A percentile compares a stretch with the other conserved stretches of the same genome.
phyloP scores from a whole-genome alignment of 2,113 vertebrate genomes.

The Eulemur rufifrons region DNA sequence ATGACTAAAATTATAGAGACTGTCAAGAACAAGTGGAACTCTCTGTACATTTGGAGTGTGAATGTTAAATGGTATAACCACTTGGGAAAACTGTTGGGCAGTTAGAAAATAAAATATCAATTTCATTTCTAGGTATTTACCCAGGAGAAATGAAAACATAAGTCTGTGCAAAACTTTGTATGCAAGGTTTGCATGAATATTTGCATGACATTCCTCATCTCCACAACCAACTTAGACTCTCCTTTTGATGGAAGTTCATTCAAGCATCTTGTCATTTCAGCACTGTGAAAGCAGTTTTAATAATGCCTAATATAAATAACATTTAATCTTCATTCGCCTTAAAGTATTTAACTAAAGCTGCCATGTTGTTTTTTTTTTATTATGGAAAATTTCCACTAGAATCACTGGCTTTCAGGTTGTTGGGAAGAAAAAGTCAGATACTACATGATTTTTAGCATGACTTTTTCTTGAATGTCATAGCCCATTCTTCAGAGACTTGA shows the following conservation, averaged over 20 bases:
- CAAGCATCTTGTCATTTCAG: neutral
- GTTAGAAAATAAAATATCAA: neutral
- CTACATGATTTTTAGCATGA: neutral
- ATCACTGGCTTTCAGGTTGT: neutral
- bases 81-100: neutral
- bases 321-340: slow-evolving; percentile 18
- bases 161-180: neutral
- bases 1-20: neutral
- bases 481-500: neutral
- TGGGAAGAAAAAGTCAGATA: neutral
- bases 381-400: neutral
- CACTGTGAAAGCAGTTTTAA: neutral
- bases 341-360: neutral
- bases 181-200: too few relatives aligned
- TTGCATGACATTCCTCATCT: neutral
- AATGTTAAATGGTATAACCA: neutral
- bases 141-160: slow-evolving; percentile 3
- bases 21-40: neutral
- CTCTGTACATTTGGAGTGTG: neutral
- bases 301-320: neutral
- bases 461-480: neutral
- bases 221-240: neutral
- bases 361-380: neutral
- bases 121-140: neutral
- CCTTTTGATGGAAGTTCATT: neutral